Conservation (phyloP, 2,113 vertebrate species). For the Cromileptes altivelis region DNA sequence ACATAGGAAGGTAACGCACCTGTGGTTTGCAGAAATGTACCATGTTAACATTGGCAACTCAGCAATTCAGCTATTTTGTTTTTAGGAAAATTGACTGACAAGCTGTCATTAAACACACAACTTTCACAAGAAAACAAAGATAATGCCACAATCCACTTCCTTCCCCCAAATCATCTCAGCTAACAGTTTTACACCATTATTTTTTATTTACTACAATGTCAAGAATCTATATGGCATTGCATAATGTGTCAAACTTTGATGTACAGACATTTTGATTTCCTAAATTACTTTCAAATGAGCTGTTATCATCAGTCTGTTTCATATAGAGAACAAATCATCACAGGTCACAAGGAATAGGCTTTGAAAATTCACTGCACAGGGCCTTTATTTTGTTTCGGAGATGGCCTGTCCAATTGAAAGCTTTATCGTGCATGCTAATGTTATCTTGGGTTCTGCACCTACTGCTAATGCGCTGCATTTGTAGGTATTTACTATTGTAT, state of each 20-base stretch:
- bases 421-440: constrained; percentile 73
- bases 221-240: constrained; percentile 25
- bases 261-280: constrained; percentile 61
- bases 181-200: neutral
- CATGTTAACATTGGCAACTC: too few species aligned
- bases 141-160: neutral
- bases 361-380: constrained; percentile 59
- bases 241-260: constrained; percentile 51
- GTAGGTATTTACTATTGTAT: constrained; percentile 74
- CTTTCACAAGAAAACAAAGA: constrained; percentile 10
- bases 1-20: too few species aligned
- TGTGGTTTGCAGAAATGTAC: too few species aligned
- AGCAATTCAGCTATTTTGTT: neutral
- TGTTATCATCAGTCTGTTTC: constrained; percentile 59
- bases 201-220: neutral
- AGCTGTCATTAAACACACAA: neutral
- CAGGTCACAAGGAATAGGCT: constrained; percentile 47
- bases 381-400: constrained; percentile 70
- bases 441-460: constrained; percentile 61
- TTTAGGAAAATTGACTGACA: neutral
- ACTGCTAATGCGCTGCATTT: constrained; percentile 74
- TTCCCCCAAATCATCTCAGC: constrained; percentile 1
- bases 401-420: constrained; percentile 71
- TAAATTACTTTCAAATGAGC: constrained; percentile 61
- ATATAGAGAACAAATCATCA: constrained; percentile 60